A percentile compares a stretch with the other conserved stretches of the same genome.
Conservation (phyloP, 2,888 invertebrate species). For the Papilio protenor region DNA sequence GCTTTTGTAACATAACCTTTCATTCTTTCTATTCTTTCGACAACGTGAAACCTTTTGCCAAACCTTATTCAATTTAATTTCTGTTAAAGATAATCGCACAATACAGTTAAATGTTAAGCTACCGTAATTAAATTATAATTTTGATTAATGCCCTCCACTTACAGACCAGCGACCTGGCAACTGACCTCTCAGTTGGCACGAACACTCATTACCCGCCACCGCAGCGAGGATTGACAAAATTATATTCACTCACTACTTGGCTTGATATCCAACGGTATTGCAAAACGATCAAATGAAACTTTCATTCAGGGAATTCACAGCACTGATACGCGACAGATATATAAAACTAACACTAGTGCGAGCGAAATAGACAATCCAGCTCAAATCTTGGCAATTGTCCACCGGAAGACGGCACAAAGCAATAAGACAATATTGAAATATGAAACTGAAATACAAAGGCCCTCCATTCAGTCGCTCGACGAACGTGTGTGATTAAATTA, state of each 20-base stretch:
- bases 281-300: slow-evolving; percentile 76
- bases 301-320: slow-evolving; percentile 81
- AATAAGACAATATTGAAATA: slow-evolving; percentile 72
- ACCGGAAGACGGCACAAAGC: slow-evolving; percentile 79
- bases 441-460: slow-evolving; percentile 78
- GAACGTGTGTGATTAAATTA: slow-evolving; percentile 66
- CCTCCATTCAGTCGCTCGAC: slow-evolving; percentile 71
- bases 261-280: slow-evolving; percentile 71
- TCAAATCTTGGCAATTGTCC: slow-evolving; percentile 82
- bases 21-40: not conserved
- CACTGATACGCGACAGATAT: slow-evolving; percentile 59
- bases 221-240: slow-evolving; percentile 64
- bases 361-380: slow-evolving; percentile 60
- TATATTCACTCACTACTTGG: slow-evolving; percentile 77
- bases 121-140: slow-evolving; percentile 41
- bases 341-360: slow-evolving; percentile 50
- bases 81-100: not conserved
- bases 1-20: not conserved
- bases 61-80: not conserved
- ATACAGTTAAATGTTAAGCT: not conserved
- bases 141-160: slow-evolving; percentile 31
- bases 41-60: not conserved
- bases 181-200: slow-evolving; percentile 44
- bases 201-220: slow-evolving; percentile 56
- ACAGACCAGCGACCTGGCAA: slow-evolving; percentile 23